Conservation (phyloP, 2,113 vertebrate genomes). For the Archilochus colubris region DNA sequence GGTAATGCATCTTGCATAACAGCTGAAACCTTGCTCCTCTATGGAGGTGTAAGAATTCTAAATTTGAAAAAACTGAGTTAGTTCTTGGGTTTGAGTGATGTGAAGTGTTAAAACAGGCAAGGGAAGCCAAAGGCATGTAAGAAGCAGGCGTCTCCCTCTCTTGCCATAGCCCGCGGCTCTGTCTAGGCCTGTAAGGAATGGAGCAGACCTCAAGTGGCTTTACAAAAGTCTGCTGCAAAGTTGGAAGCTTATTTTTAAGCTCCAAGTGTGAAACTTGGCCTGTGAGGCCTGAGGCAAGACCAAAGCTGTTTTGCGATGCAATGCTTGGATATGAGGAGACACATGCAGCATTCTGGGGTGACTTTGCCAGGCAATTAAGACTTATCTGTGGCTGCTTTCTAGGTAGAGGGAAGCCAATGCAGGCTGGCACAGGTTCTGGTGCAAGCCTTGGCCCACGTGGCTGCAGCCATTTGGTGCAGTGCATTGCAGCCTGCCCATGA, state of each 20-base stretch:
- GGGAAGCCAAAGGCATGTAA: background rate
- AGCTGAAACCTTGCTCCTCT: slow-evolving; percentile 48
- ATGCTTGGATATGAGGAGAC: background rate
- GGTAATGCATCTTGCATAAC: background rate
- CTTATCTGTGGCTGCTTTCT: background rate
- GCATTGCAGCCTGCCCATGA: background rate
- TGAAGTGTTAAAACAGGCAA: background rate
- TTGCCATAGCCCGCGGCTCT: background rate
- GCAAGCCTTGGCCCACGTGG: background rate
- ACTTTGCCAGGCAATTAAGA: background rate
- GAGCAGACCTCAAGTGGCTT: background rate
- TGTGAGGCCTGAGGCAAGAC: background rate
- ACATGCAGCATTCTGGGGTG: background rate
- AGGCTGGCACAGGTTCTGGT: background rate
- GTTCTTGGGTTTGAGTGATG: slow-evolving; percentile 24
- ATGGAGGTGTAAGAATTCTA: slow-evolving; percentile 30
- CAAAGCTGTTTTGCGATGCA: slow-evolving; percentile 4
- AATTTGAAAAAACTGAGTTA: slow-evolving; percentile 36
- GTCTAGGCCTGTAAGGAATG: background rate
- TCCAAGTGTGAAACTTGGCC: slow-evolving; percentile 49
- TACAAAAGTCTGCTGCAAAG: background rate
- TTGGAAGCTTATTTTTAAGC: background rate
- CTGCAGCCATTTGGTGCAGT: background rate
- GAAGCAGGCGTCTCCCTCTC: background rate
- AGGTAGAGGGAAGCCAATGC: background rate